A percentile compares a stretch with the other conserved stretches of the same genome.
Evolutionary conservation across 2,888 invertebrate genomes (phyloP).

Genomic region (Hetaerina titia): DNA sequence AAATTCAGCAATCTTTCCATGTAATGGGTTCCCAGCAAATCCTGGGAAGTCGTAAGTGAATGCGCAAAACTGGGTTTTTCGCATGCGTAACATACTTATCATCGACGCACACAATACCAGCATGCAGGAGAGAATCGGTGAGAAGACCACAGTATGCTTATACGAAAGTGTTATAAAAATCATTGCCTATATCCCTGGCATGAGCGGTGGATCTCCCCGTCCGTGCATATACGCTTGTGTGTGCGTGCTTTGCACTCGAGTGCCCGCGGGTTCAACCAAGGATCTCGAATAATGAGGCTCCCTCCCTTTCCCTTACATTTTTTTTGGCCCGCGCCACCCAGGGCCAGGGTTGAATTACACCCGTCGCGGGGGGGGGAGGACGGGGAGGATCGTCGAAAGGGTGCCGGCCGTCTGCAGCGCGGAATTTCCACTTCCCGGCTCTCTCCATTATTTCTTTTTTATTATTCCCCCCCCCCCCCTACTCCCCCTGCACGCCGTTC

Average conservation of each 20-base stretch:
- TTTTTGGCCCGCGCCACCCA: not conserved
- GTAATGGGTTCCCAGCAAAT: no score
- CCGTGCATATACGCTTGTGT: not conserved
- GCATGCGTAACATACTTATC: no score
- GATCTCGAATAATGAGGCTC: not conserved
- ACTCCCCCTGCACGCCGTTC: not conserved
- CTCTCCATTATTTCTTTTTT: not conserved
- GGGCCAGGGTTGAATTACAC: conserved; percentile 4
- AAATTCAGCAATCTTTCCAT: no score
- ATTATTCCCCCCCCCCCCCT: not conserved
- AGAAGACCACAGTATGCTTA: no score
- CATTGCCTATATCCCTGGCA: no score
- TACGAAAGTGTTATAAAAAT: no score
- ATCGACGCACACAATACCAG: no score
- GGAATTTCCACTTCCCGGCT: not conserved
- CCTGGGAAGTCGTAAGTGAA: no score
- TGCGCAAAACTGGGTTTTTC: no score
- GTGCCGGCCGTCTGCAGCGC: not conserved
- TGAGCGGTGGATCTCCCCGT: no score
- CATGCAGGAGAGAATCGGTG: no score
- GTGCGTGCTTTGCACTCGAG: not conserved
- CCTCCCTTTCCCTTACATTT: not conserved
- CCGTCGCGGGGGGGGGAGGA: not conserved
- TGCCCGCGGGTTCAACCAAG: not conserved
- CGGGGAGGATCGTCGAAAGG: not conserved